Base-by-base conservation (phyloP, 2,888 invertebrate genomes). In the Drosophila algonquin region DNA sequence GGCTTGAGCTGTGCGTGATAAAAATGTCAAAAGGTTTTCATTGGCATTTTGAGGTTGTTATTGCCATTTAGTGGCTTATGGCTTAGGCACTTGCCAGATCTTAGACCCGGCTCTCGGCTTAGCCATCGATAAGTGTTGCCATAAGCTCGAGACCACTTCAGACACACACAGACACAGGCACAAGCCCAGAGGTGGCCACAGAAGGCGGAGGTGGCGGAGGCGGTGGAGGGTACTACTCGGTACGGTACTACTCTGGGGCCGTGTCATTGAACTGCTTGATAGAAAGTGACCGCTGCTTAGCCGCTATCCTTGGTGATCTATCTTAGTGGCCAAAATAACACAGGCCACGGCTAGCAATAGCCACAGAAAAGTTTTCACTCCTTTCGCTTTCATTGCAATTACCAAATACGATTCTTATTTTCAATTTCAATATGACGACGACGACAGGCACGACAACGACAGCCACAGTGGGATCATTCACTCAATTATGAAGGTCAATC, bases 321-420 rank as follows among this genome's bases (percentile, higher is more conserved):
- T 86, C 83, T 83, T 87, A 84, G 87, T 86, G 84, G 72, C 87
- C 87, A 83, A 84, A 74, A 60, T 52, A 79, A 57, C 40, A 46
- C 40, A 67, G 53, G 57, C 68, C 51, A 54, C 70, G 35, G 51
- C 63, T 54, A 62, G 55, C 46, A 56, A 56, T 21, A 53, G 73
- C 81, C 51, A 55, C 76, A 67, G 73, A 76, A 81, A 79, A 68
- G 86, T 85, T 85, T 85, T 85, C 85, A 87, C 85, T 85, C 85
- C 85, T 85, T 85, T 85, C 85, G 85, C 85, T 85, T 85, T 85
- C 85, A 83, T 85, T 81, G 81, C 85, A 85, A 85, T 85, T 85
- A 85, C 85, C 85, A 85, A 85, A 85, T 85, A 85, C 85, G 85
- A 85, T 85, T 85, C 85, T 85, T 85, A 85, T 87, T 85, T 85